These are phyloP conservation scores for Brachyrhaphis roseni DNA, from an alignment of 2,797 vertebrate genomes.

Conservation along the genomic window DNA sequence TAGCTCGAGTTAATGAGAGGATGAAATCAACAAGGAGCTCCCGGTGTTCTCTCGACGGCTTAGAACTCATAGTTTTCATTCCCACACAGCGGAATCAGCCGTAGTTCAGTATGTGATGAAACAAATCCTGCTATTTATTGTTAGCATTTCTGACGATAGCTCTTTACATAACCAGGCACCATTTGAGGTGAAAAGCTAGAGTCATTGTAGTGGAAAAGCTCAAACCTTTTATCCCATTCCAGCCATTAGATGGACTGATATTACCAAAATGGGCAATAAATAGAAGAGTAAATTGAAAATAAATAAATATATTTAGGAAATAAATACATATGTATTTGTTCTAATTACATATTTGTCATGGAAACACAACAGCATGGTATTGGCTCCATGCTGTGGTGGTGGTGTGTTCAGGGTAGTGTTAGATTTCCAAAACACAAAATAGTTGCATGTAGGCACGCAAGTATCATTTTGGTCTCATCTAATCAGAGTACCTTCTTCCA, in stretches of 20 bases:
- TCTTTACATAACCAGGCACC: slow-evolving; percentile 39
- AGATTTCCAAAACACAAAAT: background rate
- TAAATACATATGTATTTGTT: background rate
- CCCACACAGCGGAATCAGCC: background rate
- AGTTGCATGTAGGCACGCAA: background rate
- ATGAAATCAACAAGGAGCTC: slow-evolving; percentile 6
- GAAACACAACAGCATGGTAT: background rate
- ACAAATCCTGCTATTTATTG: slow-evolving; percentile 30
- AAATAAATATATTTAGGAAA: background rate
- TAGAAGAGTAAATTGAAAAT: background rate
- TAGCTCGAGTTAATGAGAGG: background rate
- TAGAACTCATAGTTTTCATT: background rate
- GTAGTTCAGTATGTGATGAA: background rate
- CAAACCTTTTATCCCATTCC: background rate
- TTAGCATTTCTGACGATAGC: slow-evolving; percentile 14
- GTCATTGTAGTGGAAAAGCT: slow-evolving; percentile 40
- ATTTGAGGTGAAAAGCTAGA: background rate
- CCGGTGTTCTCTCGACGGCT: background rate
- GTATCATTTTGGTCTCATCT: background rate
- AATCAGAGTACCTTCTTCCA: background rate
- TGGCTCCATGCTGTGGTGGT: background rate
- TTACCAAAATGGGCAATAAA: background rate
- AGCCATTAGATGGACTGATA: background rate
- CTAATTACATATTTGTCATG: background rate
- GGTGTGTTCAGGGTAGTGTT: background rate